A percentile compares a stretch with the other conserved stretches of the same genome.
Conservation (phyloP, 2,797 vertebrate genomes). For the Tiaroga cobitis region DNA sequence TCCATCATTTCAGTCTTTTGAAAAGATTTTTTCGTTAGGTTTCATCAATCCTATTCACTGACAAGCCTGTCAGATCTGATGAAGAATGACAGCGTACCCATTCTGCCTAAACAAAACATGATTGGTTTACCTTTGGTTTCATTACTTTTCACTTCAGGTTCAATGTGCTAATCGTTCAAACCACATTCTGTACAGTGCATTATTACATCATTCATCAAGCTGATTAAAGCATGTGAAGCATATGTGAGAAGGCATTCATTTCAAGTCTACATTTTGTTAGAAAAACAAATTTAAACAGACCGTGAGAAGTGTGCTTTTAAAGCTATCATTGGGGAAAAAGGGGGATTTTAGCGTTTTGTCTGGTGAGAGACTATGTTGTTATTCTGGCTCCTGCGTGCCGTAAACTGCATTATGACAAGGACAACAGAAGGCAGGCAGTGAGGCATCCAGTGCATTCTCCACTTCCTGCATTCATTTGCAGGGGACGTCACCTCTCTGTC, state of each 20-base stretch:
- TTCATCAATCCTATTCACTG: background rate
- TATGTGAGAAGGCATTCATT: background rate
- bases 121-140: conserved; percentile 13
- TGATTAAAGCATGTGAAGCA: background rate
- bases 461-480: conserved; percentile 18
- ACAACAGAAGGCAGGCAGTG: conserved; percentile 14
- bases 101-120: background rate
- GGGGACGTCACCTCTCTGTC: background rate
- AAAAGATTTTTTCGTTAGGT: background rate
- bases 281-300: background rate
- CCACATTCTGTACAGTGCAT: background rate
- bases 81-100: background rate
- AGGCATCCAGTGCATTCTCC: background rate
- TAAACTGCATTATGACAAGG: conserved; percentile 31
- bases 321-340: background rate
- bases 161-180: background rate
- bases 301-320: background rate
- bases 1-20: background rate
- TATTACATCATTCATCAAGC: background rate
- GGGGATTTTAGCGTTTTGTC: background rate
- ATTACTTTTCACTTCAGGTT: background rate
- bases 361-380: background rate
- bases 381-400: background rate
- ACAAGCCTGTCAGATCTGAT: background rate
- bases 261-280: background rate